A percentile compares a stretch with the other conserved stretches of the same genome.
Conservation (phyloP, 2,113 vertebrate genomes). For the Sinocyclocheilus anshuiensis region DNA sequence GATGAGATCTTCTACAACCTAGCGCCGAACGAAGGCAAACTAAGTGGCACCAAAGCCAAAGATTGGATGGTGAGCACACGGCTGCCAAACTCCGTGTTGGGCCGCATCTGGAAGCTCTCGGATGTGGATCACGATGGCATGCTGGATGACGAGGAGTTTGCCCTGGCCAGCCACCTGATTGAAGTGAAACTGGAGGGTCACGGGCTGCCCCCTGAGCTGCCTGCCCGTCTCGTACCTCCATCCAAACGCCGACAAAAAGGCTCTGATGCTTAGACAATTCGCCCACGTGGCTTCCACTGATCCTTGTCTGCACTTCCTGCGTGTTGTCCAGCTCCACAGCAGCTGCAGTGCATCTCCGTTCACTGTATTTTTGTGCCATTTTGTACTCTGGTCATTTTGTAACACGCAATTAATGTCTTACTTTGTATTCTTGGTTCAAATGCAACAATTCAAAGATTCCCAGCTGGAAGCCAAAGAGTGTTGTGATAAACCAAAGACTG, state of each 20-base stretch:
- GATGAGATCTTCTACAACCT: conserved; percentile 95
- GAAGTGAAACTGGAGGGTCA: conserved; percentile 91
- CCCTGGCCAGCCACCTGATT: conserved; percentile 90
- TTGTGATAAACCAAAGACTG: conserved; percentile 24
- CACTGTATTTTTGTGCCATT: conserved; percentile 22
- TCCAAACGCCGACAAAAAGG: conserved; percentile 90
- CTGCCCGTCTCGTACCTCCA: conserved; percentile 84
- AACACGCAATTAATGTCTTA: conserved; percentile 5
- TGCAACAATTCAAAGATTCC: conserved; percentile 9
- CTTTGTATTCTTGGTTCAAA: conserved; percentile 26
- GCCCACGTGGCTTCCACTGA: neutral
- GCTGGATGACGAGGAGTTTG: conserved; percentile 93
- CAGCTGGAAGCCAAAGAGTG: conserved; percentile 36
- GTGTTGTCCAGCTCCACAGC: neutral
- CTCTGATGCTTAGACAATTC: conserved; percentile 73
- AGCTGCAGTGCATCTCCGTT: conserved; percentile 4
- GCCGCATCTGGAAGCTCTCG: conserved; percentile 92
- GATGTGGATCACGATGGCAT: conserved; percentile 91
- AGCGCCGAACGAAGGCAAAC: conserved; percentile 86
- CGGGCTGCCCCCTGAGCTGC: conserved; percentile 84
- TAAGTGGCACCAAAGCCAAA: conserved; percentile 87
- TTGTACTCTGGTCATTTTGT: conserved; percentile 3
- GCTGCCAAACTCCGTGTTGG: conserved; percentile 90
- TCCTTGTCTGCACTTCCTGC: neutral
- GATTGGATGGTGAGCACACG: conserved; percentile 92